Evolutionary conservation across 2,888 invertebrate species (phyloP).

Genomic region (Pristionchus maxplancki): DNA sequence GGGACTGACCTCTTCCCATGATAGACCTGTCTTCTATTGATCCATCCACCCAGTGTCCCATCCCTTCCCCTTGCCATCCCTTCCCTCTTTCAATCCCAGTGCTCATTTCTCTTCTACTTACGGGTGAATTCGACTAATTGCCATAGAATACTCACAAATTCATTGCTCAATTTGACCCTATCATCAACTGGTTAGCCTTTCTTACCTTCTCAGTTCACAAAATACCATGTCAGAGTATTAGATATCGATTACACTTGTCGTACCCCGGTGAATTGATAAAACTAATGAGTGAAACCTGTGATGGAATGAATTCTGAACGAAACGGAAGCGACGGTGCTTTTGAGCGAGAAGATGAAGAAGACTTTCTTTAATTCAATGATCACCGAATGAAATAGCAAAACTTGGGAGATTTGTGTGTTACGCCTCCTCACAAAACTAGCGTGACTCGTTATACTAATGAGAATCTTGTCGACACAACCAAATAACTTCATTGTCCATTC

Average conservation of each 20-base stretch:
- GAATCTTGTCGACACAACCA: background rate
- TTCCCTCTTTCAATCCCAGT: constrained; percentile 35
- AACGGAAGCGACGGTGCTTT: background rate
- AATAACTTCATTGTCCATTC: background rate
- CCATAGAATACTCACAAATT: background rate
- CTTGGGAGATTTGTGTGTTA: background rate
- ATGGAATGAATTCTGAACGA: background rate
- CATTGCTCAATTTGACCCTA: background rate
- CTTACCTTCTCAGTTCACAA: background rate
- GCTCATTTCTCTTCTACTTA: background rate
- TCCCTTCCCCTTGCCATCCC: background rate
- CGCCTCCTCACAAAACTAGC: background rate
- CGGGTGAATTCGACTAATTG: background rate
- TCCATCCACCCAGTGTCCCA: background rate
- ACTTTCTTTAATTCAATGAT: background rate
- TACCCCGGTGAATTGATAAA: constrained; percentile 1
- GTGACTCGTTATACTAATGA: background rate
- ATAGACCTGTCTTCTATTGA: constrained; percentile 51
- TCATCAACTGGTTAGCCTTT: background rate
- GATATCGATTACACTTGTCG: background rate
- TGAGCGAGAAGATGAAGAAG: background rate
- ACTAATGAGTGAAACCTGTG: background rate
- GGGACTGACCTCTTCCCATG: background rate
- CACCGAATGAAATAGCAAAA: background rate
- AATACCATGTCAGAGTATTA: constrained; percentile 18